A percentile compares a stretch with the other conserved stretches of the same genome.
Evolutionary conservation across 2,888 invertebrate species (phyloP).

Genomic region (Miltochrista miniata): DNA sequence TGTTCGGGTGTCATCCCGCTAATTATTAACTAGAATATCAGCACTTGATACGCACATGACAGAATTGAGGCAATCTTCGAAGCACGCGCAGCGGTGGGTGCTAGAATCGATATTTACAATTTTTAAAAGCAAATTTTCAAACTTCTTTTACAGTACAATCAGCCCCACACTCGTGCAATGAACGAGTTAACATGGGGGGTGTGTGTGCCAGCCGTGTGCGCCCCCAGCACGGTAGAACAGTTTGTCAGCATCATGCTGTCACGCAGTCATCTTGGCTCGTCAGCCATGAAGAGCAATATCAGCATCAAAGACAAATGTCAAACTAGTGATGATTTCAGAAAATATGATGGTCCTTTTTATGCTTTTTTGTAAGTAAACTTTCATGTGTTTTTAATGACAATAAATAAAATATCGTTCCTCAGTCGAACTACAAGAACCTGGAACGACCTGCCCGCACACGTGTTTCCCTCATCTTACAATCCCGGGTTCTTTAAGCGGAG

Average conservation of each 20-base stretch:
- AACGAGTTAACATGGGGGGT: constrained; percentile 81
- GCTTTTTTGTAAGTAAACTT: constrained; percentile 59
- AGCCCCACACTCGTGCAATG: constrained; percentile 54
- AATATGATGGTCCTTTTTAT: constrained; percentile 56
- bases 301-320: constrained; percentile 60
- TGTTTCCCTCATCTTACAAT: too few species aligned
- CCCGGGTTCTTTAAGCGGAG: too few species aligned
- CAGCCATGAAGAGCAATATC: constrained; percentile 60
- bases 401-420: too few species aligned
- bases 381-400: background rate
- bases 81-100: too few species aligned
- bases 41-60: too few species aligned
- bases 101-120: too few species aligned
- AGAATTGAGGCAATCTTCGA: too few species aligned
- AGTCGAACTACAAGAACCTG: too few species aligned
- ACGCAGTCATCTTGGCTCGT: constrained; percentile 66
- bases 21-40: too few species aligned
- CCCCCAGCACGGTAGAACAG: constrained; percentile 55
- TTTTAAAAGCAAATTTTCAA: too few species aligned
- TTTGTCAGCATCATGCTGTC: constrained; percentile 59
- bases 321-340: constrained; percentile 40
- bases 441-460: too few species aligned
- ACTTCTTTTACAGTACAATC: constrained; percentile 46
- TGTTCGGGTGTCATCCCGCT: too few species aligned
- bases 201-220: constrained; percentile 80